Conservation (phyloP, 92 coral and sea anemone species). For the Epizoanthus ramosus region DNA sequence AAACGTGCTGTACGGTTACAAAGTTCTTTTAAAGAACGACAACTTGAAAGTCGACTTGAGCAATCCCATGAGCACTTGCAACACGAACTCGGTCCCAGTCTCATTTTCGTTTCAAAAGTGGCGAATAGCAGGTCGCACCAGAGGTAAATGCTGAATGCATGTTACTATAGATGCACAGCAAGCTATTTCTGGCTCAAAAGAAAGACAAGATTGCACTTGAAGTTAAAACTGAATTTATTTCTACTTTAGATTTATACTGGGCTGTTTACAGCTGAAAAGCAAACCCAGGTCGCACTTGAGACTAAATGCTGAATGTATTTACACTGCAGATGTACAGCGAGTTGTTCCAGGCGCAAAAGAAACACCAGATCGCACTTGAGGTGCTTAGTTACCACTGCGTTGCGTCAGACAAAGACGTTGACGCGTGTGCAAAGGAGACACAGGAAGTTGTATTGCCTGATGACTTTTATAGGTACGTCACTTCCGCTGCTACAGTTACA, state of each 20-base stretch:
- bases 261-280: too few species aligned
- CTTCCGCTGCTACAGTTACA: not conserved
- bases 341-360: constrained; percentile 79
- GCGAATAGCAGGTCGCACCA: too few species aligned
- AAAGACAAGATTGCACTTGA: too few species aligned
- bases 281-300: too few species aligned
- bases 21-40: constrained; percentile 48
- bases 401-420: constrained; percentile 69
- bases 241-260: too few species aligned
- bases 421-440: constrained; percentile 48
- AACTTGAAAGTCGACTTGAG: constrained; percentile 46
- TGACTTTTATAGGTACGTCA: constrained; percentile 78
- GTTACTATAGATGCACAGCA: too few species aligned
- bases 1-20: constrained; percentile 47
- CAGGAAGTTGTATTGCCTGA: constrained; percentile 67
- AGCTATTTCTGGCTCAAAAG: too few species aligned
- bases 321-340: constrained; percentile 77
- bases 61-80: too few species aligned
- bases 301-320: not conserved
- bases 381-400: constrained; percentile 90
- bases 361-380: constrained; percentile 92
- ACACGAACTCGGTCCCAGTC: too few species aligned
- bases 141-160: too few species aligned
- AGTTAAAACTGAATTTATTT: too few species aligned
- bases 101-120: too few species aligned